Conservation (phyloP, 2,888 invertebrate genomes). For the Scaptomyza parva region DNA sequence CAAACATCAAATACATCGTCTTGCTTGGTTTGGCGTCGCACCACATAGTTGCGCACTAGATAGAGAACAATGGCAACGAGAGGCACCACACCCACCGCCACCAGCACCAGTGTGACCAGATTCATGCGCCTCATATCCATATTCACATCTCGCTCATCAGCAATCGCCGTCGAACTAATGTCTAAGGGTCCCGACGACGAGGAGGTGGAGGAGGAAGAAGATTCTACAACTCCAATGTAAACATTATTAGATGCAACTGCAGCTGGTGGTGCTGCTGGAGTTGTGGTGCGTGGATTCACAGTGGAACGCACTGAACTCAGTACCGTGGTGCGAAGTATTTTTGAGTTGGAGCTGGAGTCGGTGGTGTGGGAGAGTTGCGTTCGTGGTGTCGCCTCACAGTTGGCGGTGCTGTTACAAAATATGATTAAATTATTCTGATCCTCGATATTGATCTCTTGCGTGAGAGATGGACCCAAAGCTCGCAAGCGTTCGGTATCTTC, state of each 20-base stretch:
- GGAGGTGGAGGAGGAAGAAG: constrained; percentile 40
- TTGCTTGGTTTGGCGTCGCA: constrained; percentile 84
- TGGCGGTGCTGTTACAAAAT: constrained; percentile 84
- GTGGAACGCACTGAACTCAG: constrained; percentile 85
- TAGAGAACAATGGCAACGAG: constrained; percentile 87
- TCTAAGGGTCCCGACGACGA: constrained; percentile 47
- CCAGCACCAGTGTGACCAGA: constrained; percentile 87
- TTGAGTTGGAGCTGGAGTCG: constrained; percentile 84
- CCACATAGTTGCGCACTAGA: constrained; percentile 86
- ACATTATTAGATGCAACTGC: constrained; percentile 24
- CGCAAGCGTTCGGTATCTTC: constrained; percentile 76
- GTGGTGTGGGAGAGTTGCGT: constrained; percentile 81
- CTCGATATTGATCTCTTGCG: constrained; percentile 78
- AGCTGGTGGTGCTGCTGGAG: constrained; percentile 7
- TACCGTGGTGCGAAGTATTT: constrained; percentile 86
- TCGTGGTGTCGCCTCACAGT: constrained; percentile 59
- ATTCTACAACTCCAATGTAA: constrained; percentile 61
- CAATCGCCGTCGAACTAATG: constrained; percentile 71
- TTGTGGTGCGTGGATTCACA: constrained; percentile 73
- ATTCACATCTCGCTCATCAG: constrained; percentile 85
- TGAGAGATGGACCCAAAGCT: constrained; percentile 75
- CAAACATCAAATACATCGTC: constrained; percentile 88
- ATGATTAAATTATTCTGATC: constrained; percentile 83
- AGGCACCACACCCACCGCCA: constrained; percentile 87
- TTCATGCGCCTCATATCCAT: constrained; percentile 87